Evolutionary conservation across 2,888 invertebrate genomes (phyloP), one percentile per base, ranked within the genome.

Genomic region (Apodemia zela): DNA sequence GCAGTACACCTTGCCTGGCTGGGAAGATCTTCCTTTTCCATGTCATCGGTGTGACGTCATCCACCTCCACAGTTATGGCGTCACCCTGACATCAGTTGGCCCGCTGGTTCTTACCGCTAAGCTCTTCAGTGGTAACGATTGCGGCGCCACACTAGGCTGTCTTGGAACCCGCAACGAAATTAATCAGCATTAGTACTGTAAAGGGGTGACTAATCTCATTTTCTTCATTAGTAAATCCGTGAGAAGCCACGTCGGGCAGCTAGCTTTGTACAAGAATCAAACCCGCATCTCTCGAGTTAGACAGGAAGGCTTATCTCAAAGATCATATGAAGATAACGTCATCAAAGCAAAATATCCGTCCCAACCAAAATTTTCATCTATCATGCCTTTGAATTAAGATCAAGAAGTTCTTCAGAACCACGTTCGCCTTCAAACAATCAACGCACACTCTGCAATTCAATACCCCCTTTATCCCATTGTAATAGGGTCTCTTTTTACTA

Each of bases 401-500:
- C 68, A 68, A 83, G 77, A 57, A 57, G 25, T 57, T 84, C 81
- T 76, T 84, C 80, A 79, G 76, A 83, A 84, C 79, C 89, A 81
- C 78, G 88, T 84, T 89, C 77, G 84, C 89, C 89, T 88, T 89
- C 87, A 83, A 87, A 54, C 75, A 79, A 76, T 77, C 75, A 79
- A 79, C 79, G 72, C 77, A 62, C 61, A 59, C 65, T 66, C 66
- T 2, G 17, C 71, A 72, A 69, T 76, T 77, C 74, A 85, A 87
- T 84, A 79, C 67, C 69, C 65, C 67, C 81, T 79, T 77, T 87
- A 85, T 75, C 65, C 67, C 54, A 38, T 58, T 59, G 63, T 45
- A 61, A 70, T 80, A 88, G 74, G 76, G 78, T 77, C 69, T 76
- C 71, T 69, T 68, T 69, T 70, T 70, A 75, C 74, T 71, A 81